Percentiles rank a stretch among this genome's conserved stretches.
These are phyloP conservation scores for Myopa tessellatipennis DNA, from an alignment of 2,888 invertebrate genomes.

Conservation along the genomic window DNA sequence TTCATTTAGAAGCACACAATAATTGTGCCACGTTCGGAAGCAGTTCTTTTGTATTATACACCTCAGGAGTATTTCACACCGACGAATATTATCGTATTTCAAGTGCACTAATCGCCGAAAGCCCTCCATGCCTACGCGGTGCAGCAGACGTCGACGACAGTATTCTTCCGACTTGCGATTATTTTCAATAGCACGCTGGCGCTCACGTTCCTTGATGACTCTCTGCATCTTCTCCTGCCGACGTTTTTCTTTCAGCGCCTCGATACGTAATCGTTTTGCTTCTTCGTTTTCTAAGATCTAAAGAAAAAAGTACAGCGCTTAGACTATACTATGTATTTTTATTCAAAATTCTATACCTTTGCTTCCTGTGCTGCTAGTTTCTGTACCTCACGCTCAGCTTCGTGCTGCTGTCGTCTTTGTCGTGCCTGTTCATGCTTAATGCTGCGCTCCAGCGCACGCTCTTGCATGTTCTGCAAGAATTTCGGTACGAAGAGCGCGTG, in stretches of 20 bases:
- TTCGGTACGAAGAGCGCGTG: constrained; percentile 71
- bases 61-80: constrained; percentile 69
- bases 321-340: background rate
- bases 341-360: constrained; percentile 55
- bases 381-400: constrained; percentile 66
- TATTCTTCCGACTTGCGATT: constrained; percentile 68
- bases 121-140: constrained; percentile 61
- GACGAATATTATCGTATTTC: constrained; percentile 64
- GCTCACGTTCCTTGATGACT: constrained; percentile 72
- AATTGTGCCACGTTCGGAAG: constrained; percentile 71
- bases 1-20: constrained; percentile 69
- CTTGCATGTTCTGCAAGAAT: constrained; percentile 79
- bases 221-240: constrained; percentile 73
- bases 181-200: constrained; percentile 67
- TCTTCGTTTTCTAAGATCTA: constrained; percentile 71
- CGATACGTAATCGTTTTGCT: constrained; percentile 72
- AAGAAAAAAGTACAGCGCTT: background rate
- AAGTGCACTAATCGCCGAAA: constrained; percentile 63
- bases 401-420: constrained; percentile 64
- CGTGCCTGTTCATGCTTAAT: constrained; percentile 65
- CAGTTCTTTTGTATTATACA: constrained; percentile 70
- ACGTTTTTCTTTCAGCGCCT: constrained; percentile 74
- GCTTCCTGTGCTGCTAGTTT: constrained; percentile 67
- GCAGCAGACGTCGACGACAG: constrained; percentile 64
- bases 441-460: constrained; percentile 76